Conservation (phyloP, 2,888 invertebrate genomes). For the Nowickia ferox region DNA sequence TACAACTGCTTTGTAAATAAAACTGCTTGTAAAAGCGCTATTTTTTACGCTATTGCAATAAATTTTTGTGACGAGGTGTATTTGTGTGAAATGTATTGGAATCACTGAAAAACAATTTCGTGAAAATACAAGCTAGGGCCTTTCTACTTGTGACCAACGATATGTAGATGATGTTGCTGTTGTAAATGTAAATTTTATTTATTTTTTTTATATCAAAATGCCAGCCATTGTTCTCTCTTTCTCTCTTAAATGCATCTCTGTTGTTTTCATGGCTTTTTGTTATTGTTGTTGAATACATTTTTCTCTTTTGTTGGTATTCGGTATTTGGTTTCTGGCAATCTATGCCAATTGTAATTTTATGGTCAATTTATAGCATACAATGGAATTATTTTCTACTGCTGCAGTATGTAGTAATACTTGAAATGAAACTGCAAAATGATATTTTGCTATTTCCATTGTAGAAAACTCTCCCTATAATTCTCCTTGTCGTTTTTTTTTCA, state of each 20-base stretch:
- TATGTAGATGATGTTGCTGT: neutral
- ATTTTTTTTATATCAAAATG: slow-evolving; percentile 7
- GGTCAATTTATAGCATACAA: slow-evolving; percentile 73
- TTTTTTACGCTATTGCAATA: too few species aligned
- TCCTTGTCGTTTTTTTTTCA: neutral
- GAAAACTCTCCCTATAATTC: slow-evolving; percentile 10
- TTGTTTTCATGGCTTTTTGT: slow-evolving; percentile 44
- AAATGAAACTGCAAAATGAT: slow-evolving; percentile 68
- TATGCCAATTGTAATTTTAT: slow-evolving; percentile 74
- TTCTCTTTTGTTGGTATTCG: slow-evolving; percentile 50
- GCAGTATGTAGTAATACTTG: slow-evolving; percentile 71
- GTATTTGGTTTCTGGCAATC: slow-evolving; percentile 69
- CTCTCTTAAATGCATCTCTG: slow-evolving; percentile 46
- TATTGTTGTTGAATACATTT: slow-evolving; percentile 2
- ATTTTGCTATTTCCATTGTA: slow-evolving; percentile 61
- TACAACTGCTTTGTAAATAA: too few species aligned
- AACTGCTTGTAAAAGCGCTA: too few species aligned
- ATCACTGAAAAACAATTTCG: too few species aligned
- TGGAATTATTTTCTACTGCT: slow-evolving; percentile 68
- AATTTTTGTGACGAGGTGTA: too few species aligned
- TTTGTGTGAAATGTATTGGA: too few species aligned
- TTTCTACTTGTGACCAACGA: too few species aligned
- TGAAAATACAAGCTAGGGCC: too few species aligned
- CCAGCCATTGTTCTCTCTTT: slow-evolving; percentile 30
- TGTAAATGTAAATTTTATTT: slow-evolving; percentile 38